Base-by-base conservation (phyloP, 2,888 invertebrate species). In the Invenusta paracnida region DNA sequence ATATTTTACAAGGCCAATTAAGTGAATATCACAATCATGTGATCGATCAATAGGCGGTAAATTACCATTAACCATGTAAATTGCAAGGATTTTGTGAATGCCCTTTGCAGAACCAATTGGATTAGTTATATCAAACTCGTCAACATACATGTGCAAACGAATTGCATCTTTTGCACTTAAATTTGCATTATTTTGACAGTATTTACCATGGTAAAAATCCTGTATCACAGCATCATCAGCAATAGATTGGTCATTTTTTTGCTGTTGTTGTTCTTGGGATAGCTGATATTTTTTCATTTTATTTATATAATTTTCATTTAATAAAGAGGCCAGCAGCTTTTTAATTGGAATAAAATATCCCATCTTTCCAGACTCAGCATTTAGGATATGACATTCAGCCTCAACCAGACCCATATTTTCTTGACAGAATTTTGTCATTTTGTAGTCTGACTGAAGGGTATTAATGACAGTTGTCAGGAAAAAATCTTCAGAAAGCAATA, bases 91-190 rank as follows among this genome's bases (percentile, higher is more conserved):
- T 79, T 79, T 79, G 79, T 79, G 28, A 2, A 11, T 2, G n/a
- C 79, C 79, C 28, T n/a, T 79, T 11, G 79, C 79, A 11, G 79
- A n/a, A 23, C 79, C 79, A 25, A 79, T 79, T 79, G 79, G 79
- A n/a, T 79, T 79, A 79, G n/a, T n/a, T 11, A 79, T n/a, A 25
- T 79, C 79, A 27, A 79, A 79, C n/a, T 79, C 79, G n/a, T 79
- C 79, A 79, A 27, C n/a, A 79, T 79, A 79, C 28, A 79, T 23
- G n/a, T 79, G 79, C 2, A 79, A n/a, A 5, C 79, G 2, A n/a
- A 79, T 79, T 2, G n/a, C 79, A 25, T 79, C 79, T 79, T 79
- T n/a, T 79, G 79, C 23, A 11, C 11, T 11, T 79, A 79, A 79
- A n/a, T 11, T 11, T 2, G 5, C 79, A 27, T 79, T 79, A 11